phyloP scores from a whole-genome alignment of 1,140 invertebrate species.

The Danaus plexippus region DNA sequence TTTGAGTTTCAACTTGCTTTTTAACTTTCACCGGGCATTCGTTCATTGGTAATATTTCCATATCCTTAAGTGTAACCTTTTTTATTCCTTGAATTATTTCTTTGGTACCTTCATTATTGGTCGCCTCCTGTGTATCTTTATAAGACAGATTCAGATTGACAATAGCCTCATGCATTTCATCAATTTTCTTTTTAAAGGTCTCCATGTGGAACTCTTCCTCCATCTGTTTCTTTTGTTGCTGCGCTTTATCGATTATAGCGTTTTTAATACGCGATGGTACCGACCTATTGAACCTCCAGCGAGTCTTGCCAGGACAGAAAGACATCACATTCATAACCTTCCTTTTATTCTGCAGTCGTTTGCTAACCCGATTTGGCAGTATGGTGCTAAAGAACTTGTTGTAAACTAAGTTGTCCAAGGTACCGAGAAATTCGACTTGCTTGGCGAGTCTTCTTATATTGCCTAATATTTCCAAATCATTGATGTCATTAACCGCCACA shows the following conservation, averaged over 20 bases:
- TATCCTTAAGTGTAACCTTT: conserved; percentile 22
- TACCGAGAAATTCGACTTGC: conserved; percentile 65
- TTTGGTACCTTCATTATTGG: conserved; percentile 21
- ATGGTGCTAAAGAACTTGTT: conserved; percentile 46
- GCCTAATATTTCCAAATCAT: conserved; percentile 71
- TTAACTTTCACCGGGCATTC: conserved; percentile 38
- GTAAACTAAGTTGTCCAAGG: conserved; percentile 55
- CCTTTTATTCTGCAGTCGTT: conserved; percentile 40
- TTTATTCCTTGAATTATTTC: conserved; percentile 18
- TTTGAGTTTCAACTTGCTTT: conserved; percentile 29
- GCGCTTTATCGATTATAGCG: conserved; percentile 51
- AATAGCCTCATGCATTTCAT: conserved; percentile 46
- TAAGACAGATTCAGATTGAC: conserved; percentile 9
- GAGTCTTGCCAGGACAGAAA: conserved; percentile 45
- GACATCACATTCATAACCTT: conserved; percentile 37
- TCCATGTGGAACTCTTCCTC: conserved; percentile 39
- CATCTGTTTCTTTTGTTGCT: conserved; percentile 42
- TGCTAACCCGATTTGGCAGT: conserved; percentile 38
- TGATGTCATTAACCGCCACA: conserved; percentile 77
- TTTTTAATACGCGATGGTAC: conserved; percentile 45
- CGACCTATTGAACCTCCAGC: conserved; percentile 42
- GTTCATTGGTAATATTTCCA: conserved; percentile 47
- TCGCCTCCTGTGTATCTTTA: conserved; percentile 19
- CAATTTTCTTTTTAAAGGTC: conserved; percentile 37
- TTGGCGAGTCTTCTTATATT: conserved; percentile 63